Base-by-base conservation (phyloP, 1,140 invertebrate species). In the Holotrichia oblita region DNA sequence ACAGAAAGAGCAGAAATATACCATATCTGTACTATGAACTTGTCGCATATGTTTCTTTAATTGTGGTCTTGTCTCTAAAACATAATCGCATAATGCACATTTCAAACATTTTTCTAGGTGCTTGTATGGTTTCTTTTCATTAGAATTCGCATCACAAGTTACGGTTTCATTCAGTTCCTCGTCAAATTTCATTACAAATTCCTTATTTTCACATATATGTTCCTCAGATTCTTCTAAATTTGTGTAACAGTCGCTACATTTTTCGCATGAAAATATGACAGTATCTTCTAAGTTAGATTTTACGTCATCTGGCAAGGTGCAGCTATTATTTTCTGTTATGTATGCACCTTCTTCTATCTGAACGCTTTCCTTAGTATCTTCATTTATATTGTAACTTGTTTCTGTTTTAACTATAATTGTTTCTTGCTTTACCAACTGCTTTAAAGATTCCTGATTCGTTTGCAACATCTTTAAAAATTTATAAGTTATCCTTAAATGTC, bases 21-120 rank as follows among this genome's bases (percentile, higher is more conserved):
- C 89, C 84, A 93, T 93, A 72, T 89, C 89, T 10, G 89, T 87
- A 4, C 90, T 90, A 84, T 94, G 93, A 0, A 92, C 93, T 85
- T 94, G 91, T 81, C 93, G 92, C 85, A 94, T 92, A 24, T 93
- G 88, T 41, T 91, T 92, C 17, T 93, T 87, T 83, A 93, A 93
- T 41, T 91, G 91, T 22, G 90, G 92, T 3, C 91, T 92, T 6
- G 92, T 92, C 82, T 91, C 88, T 83, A 93, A 94, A 14, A 91
- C 91, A 82, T 91, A 93, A 79, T 92, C 91, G 14, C 87, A 34
- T 34, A 69, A 69, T 69, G 61, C 22, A 3, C 6, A 27, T 17
- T 48, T 48, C 61, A 69, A 69, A 34, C 27, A 34, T 34, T 34
- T 34, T 34, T 34, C 27, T 34, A 34, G 4, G 4, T 34, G 27